Percentiles rank a stretch among this genome's conserved stretches.
These are phyloP conservation scores for Podarcis raffonei DNA, from an alignment of 2,113 vertebrate species.

Conservation along the genomic window DNA sequence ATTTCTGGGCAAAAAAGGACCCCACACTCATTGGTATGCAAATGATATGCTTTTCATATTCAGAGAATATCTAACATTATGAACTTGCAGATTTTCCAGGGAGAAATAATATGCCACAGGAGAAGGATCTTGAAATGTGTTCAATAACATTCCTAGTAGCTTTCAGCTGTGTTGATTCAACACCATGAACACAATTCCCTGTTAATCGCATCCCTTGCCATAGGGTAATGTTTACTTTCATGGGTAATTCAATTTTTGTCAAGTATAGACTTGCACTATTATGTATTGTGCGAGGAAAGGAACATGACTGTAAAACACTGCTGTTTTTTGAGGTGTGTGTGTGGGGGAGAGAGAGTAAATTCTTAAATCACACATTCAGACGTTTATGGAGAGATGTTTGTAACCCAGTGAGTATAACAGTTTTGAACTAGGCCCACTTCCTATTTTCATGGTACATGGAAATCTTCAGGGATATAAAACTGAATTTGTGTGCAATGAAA, in stretches of 20 bases:
- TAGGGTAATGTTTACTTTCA: not conserved
- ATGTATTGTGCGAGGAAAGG: not conserved
- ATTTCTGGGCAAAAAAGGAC: not conserved
- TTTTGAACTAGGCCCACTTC: slow-evolving; percentile 4
- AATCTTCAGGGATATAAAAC: slow-evolving; percentile 33
- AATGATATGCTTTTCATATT: not conserved
- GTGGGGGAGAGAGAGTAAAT: not conserved
- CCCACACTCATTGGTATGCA: not conserved
- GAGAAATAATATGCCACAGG: not conserved
- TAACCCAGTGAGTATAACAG: not conserved
- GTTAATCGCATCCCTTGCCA: not conserved
- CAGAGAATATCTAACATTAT: not conserved
- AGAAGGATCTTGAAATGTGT: not conserved
- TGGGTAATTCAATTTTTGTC: not conserved
- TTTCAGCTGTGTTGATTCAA: not conserved
- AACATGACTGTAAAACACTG: not conserved
- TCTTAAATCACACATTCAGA: not conserved
- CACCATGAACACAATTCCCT: not conserved
- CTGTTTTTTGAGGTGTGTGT: not conserved
- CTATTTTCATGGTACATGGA: not conserved
- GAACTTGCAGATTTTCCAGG: slow-evolving; percentile 3
- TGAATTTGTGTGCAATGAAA: slow-evolving; percentile 28
- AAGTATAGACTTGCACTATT: not conserved
- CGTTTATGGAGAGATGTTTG: not conserved
- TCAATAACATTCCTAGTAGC: not conserved